phyloP scores from a whole-genome alignment of 2,797 vertebrate genomes.

The Odontamblyopus rebecca region DNA sequence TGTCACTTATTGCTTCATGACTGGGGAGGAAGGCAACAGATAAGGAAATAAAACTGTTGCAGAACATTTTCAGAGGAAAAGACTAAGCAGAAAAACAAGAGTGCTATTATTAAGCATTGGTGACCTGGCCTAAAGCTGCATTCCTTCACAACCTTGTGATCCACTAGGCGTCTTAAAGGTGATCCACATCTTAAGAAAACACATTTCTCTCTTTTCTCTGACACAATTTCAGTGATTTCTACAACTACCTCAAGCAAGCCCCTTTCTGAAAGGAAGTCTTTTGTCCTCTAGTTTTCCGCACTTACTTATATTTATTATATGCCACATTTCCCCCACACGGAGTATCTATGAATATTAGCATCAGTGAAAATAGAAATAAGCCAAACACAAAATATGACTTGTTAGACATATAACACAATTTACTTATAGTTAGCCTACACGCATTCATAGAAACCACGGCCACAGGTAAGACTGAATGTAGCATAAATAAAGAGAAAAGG shows the following conservation, averaged over 20 bases:
- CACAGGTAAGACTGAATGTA: too few species aligned
- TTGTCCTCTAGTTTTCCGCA: neutral
- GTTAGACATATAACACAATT: neutral
- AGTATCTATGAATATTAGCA: neutral
- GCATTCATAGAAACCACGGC: too few species aligned
- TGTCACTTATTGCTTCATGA: constrained; percentile 28
- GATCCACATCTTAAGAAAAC: constrained; percentile 23
- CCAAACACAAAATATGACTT: neutral
- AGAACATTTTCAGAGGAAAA: constrained; percentile 62
- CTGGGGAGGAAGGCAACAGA: constrained; percentile 39
- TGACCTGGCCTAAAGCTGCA: constrained; percentile 57
- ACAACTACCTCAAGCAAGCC: neutral
- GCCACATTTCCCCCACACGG: neutral
- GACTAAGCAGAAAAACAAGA: constrained; percentile 55
- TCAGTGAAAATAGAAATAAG: neutral
- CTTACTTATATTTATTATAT: too few species aligned
- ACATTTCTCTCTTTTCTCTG: neutral
- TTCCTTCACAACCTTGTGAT: constrained; percentile 72
- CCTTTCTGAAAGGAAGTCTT: neutral
- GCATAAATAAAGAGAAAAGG: neutral
- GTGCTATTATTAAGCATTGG: constrained; percentile 49
- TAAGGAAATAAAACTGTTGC: constrained; percentile 41
- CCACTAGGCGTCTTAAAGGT: constrained; percentile 48
- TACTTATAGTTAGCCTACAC: too few species aligned
- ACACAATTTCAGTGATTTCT: neutral